Evolutionary conservation across 2,797 vertebrate species (phyloP).

Genomic region (Heliangelus exortis): DNA sequence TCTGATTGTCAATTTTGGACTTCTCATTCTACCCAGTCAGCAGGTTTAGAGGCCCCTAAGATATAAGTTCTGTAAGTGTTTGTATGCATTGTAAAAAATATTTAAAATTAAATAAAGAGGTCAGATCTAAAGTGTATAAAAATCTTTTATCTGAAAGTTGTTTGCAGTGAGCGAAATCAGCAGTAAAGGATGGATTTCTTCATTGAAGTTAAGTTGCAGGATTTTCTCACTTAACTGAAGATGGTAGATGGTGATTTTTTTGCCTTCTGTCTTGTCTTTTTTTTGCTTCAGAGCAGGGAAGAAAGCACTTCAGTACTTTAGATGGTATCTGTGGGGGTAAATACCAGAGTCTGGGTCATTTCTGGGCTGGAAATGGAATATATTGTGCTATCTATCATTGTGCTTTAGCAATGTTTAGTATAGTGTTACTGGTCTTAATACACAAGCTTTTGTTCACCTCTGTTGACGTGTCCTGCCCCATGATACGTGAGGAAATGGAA

Average conservation of each 20-base stretch:
- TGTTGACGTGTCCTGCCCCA: background rate
- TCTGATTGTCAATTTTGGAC: background rate
- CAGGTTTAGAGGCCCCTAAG: background rate
- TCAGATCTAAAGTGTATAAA: background rate
- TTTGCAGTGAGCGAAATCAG: background rate
- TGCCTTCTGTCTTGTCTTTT: background rate
- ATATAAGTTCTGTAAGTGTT: background rate
- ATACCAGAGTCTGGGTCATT: background rate
- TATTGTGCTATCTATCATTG: background rate
- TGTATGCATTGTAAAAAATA: background rate
- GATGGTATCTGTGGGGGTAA: background rate
- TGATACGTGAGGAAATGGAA: background rate
- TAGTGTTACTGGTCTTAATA: background rate
- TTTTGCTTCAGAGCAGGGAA: background rate
- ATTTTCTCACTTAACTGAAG: background rate
- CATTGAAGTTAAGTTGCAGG: background rate
- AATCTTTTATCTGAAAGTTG: background rate
- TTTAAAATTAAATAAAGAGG: background rate
- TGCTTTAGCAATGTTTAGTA: background rate
- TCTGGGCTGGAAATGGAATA: background rate
- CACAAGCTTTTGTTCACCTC: background rate
- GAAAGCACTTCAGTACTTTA: background rate
- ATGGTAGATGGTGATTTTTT: accelerated
- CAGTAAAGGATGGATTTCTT: background rate
- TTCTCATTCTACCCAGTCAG: background rate